Evolutionary conservation across 2,888 invertebrate species (phyloP).

Genomic region (Drosophila testacea): DNA sequence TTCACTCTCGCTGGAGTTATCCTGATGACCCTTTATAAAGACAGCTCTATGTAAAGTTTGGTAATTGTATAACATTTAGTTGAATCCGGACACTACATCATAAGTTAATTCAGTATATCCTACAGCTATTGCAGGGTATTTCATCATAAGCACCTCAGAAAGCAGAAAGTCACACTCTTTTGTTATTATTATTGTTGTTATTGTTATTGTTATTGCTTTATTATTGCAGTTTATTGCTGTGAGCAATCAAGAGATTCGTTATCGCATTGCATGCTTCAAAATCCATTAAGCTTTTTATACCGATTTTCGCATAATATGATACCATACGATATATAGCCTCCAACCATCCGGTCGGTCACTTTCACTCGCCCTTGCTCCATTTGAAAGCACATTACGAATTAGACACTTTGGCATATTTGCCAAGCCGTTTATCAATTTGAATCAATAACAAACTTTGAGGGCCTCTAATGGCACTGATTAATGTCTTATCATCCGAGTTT

Average conservation of each 20-base stretch:
- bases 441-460: conserved; percentile 51
- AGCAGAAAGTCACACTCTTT: conserved; percentile 5
- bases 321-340: conserved; percentile 13
- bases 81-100: neutral
- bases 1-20: neutral
- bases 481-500: conserved; percentile 55
- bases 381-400: conserved; percentile 52
- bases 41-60: neutral
- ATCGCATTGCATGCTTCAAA: conserved; percentile 49
- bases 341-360: conserved; percentile 35
- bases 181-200: conserved; percentile 37
- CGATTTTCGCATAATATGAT: conserved; percentile 66
- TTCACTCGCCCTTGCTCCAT: conserved; percentile 63
- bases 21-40: too few relatives aligned
- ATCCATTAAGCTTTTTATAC: conserved; percentile 49
- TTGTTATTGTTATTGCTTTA: conserved; percentile 62
- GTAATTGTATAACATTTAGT: neutral
- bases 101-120: neutral
- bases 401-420: conserved; percentile 34
- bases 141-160: neutral
- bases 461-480: conserved; percentile 64
- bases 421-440: conserved; percentile 51
- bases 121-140: conserved; percentile 34
- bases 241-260: conserved; percentile 54
- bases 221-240: conserved; percentile 68